Conservation (phyloP, 2,888 invertebrate genomes). For the Drosophila stalkeri region DNA sequence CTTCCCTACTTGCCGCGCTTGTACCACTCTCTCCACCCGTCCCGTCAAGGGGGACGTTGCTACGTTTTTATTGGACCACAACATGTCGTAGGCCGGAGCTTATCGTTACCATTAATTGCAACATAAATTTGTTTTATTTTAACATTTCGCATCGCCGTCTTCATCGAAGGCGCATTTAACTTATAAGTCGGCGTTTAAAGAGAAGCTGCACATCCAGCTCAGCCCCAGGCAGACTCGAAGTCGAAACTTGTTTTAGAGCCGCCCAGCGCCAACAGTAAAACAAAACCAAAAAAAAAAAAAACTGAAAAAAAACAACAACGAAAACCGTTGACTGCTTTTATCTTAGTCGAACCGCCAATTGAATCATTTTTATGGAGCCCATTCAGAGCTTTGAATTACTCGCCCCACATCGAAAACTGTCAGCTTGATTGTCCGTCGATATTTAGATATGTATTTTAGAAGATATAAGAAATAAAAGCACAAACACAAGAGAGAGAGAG, state of each 20-base stretch:
- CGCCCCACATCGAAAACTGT: conserved; percentile 71
- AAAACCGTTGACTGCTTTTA: conserved; percentile 66
- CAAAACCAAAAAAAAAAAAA: conserved; percentile 5
- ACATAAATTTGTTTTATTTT: conserved; percentile 81
- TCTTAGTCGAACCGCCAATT: conserved; percentile 72
- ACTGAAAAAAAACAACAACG: conserved; percentile 10
- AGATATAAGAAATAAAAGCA: conserved; percentile 11
- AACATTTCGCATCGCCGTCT: conserved; percentile 74
- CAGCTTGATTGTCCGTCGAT: conserved; percentile 66
- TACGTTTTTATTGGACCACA: conserved; percentile 61
- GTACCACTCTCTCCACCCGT: background rate
- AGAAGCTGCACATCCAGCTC: conserved; percentile 42
- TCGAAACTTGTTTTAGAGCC: conserved; percentile 64
- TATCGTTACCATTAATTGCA: conserved; percentile 79
- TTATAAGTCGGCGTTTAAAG: conserved; percentile 75
- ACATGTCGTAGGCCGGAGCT: conserved; percentile 71
- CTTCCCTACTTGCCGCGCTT: background rate
- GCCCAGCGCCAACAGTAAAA: conserved; percentile 22
- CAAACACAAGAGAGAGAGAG: background rate
- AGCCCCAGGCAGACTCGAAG: conserved; percentile 5
- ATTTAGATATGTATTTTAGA: conserved; percentile 23
- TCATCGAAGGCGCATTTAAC: conserved; percentile 74
- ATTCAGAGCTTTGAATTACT: conserved; percentile 70
- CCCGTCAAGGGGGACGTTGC: conserved; percentile 16
- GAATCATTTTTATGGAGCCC: conserved; percentile 78